phyloP scores from a whole-genome alignment of 64 coral and sea anemone species.

The Orbicella faveolata region DNA sequence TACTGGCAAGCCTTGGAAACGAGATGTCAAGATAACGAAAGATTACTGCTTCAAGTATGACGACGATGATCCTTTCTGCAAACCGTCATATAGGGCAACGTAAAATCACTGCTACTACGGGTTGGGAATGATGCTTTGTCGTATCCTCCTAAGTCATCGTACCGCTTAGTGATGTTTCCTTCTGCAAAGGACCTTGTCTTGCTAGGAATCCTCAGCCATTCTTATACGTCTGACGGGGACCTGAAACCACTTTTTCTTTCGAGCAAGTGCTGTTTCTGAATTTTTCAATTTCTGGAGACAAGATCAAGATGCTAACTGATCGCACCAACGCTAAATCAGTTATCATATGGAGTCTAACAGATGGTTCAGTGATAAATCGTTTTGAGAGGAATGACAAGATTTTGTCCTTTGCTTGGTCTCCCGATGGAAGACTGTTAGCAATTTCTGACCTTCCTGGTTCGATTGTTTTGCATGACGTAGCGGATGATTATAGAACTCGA shows the following conservation, averaged over 20 bases:
- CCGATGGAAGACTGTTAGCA: slow-evolving; percentile 1
- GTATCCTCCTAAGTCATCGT: background rate
- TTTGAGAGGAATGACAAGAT: background rate
- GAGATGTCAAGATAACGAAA: background rate
- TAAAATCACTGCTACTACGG: too few relatives aligned
- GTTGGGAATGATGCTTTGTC: too few relatives aligned
- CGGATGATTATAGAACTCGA: background rate
- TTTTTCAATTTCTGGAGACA: background rate
- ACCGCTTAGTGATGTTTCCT: background rate
- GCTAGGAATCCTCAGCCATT: slow-evolving; percentile 18
- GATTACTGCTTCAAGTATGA: background rate
- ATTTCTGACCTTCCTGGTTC: background rate
- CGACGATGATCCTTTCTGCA: too few relatives aligned
- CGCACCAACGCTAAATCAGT: background rate
- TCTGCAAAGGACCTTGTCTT: background rate
- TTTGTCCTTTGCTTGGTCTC: slow-evolving; percentile 35
- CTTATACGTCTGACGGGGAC: background rate
- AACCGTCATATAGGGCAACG: too few relatives aligned
- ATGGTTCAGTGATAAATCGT: slow-evolving; percentile 1
- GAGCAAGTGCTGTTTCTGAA: background rate
- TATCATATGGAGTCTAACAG: slow-evolving; percentile 15
- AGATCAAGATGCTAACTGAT: background rate
- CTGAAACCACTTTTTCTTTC: slow-evolving; percentile 13
- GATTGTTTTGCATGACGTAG: background rate
- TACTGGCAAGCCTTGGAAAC: background rate